These are phyloP conservation scores for Onthophagus sagittarius DNA, from an alignment of 2,888 invertebrate species.

Conservation along the genomic window DNA sequence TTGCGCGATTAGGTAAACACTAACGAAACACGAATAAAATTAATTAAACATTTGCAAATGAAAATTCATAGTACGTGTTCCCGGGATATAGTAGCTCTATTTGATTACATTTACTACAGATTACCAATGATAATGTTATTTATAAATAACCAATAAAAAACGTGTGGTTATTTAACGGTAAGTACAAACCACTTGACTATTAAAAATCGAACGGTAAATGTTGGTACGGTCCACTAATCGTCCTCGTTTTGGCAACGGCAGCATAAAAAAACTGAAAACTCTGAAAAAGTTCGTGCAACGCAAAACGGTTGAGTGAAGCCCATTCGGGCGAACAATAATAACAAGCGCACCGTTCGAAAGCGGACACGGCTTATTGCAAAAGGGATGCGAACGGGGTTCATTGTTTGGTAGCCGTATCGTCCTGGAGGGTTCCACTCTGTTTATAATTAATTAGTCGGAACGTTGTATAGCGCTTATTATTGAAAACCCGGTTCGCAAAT, in stretches of 20 bases:
- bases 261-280: background rate
- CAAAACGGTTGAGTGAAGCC: background rate
- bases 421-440: background rate
- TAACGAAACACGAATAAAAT: too few relatives aligned
- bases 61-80: too few relatives aligned
- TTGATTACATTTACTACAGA: too few relatives aligned
- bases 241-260: background rate
- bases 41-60: too few relatives aligned
- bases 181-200: background rate
- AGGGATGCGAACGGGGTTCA: background rate
- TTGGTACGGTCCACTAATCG: background rate
- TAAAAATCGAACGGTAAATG: background rate
- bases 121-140: too few relatives aligned
- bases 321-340: background rate
- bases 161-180: too few relatives aligned
- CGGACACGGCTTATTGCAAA: background rate
- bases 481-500: background rate
- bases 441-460: background rate
- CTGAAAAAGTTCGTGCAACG: background rate
- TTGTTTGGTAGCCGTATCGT: background rate
- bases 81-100: too few relatives aligned
- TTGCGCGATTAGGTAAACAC: too few relatives aligned
- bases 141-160: too few relatives aligned
- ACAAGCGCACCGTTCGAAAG: background rate
- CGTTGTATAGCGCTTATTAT: background rate